Evolutionary conservation across 1,140 invertebrate genomes (phyloP), one percentile per base, ranked within the genome.

Genomic region (Armadillidium nasatum): DNA sequence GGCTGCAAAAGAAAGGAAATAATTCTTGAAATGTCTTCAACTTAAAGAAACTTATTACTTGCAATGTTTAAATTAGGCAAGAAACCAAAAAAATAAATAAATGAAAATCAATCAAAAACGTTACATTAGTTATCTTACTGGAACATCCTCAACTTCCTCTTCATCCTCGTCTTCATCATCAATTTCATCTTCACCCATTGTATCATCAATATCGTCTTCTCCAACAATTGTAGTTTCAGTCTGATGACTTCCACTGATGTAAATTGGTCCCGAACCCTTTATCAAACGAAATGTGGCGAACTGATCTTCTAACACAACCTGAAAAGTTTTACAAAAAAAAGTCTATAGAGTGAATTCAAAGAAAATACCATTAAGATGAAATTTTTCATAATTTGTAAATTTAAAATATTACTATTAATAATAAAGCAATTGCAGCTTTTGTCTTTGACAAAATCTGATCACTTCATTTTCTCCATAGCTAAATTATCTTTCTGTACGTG

Each of bases 251-350:
- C 68, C 68, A 70, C 19, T 70, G 19, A 70, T 21, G 19, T 2
- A 13, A 21, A 70, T 11, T 11, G 68, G 68, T n/a, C 68, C 68
- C 10, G 19, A 22, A 13, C 68, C 68, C 22, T 33, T 70, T 11
- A 33, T 23, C 68, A 70, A 33, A 70, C 68, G 68, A 21, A 70
- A 70, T 10, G 68, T 70, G 19, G 68, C 68, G 4, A 22, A 21
- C 68, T 70, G 68, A 33, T 70, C 68, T 33, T 70, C 68, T 33
- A 70, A 33, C 15, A 70, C 19, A 11, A 70, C 23, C 68, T 70
- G 11, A 15, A 70, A 23, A 70, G n/a, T n/a, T n/a, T n/a, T n/a
- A n/a, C n/a, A n/a, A n/a, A n/a, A n/a, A n/a, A n/a, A n/a, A n/a
- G n/a, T n/a, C n/a, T n/a, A n/a, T n/a, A n/a, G n/a, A n/a, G n/a